phyloP scores from a whole-genome alignment of 2,888 invertebrate genomes.

The Melipona beecheii region DNA sequence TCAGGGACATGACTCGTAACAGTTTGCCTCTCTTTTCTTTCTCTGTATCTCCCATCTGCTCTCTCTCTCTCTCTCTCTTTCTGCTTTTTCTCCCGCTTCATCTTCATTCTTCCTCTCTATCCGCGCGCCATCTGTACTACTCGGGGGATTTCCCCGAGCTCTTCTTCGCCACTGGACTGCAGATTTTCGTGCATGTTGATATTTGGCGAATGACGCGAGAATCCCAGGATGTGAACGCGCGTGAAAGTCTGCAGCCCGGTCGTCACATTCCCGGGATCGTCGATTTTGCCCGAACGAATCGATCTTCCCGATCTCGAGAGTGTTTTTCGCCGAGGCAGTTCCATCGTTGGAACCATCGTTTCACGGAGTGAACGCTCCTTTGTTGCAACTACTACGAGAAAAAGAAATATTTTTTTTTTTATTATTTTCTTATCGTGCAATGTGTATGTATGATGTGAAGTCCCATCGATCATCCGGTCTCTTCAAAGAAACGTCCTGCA shows the following conservation, averaged over 20 bases:
- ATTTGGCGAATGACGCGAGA: too few relatives aligned
- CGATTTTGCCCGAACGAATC: neutral
- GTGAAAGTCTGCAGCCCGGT: too few relatives aligned
- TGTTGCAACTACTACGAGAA: neutral
- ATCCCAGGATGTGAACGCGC: too few relatives aligned
- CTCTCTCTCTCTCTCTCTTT: slow-evolving; percentile 26
- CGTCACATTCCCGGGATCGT: neutral
- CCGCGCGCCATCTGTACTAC: slow-evolving; percentile 22
- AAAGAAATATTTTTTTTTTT: neutral
- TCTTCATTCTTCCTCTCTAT: slow-evolving; percentile 52
- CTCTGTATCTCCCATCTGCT: slow-evolving; percentile 33
- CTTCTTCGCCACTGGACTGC: too few relatives aligned
- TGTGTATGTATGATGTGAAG: slow-evolving; percentile 1
- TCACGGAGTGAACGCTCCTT: too few relatives aligned
- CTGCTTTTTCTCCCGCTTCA: slow-evolving; percentile 44
- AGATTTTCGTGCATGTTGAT: too few relatives aligned
- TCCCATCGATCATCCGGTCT: neutral
- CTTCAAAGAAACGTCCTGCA: neutral
- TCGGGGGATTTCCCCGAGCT: neutral
- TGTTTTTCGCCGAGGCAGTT: neutral
- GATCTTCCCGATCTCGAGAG: neutral
- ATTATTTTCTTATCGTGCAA: neutral
- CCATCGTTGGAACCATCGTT: neutral
- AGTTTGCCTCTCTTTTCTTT: slow-evolving; percentile 43
- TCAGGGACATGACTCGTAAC: slow-evolving; percentile 75